Evolutionary conservation across 2,113 vertebrate species (phyloP).

Genomic region (Clarias gariepinus): DNA sequence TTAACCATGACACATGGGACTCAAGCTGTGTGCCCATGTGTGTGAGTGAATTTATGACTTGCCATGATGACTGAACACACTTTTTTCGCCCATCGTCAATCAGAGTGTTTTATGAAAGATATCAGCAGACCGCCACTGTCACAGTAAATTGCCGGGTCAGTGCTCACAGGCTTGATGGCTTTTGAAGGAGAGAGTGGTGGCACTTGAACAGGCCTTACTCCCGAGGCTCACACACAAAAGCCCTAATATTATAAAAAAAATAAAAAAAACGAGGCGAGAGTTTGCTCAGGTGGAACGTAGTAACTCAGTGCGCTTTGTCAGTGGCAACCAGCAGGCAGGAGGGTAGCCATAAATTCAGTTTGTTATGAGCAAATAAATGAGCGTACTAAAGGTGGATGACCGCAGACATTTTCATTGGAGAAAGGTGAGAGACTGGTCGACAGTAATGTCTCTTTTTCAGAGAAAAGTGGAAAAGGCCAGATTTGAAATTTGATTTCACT

Average conservation of each 20-base stretch:
- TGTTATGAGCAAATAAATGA: constrained; percentile 56
- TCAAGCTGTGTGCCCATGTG: constrained; percentile 5
- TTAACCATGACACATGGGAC: constrained; percentile 44
- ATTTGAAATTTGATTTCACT: constrained; percentile 24
- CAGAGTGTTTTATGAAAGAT: constrained; percentile 56
- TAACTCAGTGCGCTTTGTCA: constrained; percentile 52
- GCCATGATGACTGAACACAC: constrained; percentile 53
- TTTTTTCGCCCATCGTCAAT: constrained; percentile 52
- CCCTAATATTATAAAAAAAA: constrained; percentile 48
- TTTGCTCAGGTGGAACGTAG: constrained; percentile 52
- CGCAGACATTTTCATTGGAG: constrained; percentile 51
- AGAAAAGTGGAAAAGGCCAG: constrained; percentile 23
- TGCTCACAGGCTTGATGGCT: constrained; percentile 55
- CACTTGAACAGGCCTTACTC: constrained; percentile 8
- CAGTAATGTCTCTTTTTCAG: constrained; percentile 51
- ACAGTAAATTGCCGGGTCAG: constrained; percentile 59
- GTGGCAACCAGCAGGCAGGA: constrained; percentile 36
- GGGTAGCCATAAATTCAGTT: constrained; percentile 48
- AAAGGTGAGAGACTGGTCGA: constrained; percentile 38
- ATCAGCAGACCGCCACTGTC: constrained; percentile 55
- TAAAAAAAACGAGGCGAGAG: constrained; percentile 40
- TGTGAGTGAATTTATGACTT: constrained; percentile 45
- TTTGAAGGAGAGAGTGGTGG: constrained; percentile 53
- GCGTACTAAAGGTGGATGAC: constrained; percentile 43
- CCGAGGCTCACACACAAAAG: constrained; percentile 33